These are phyloP conservation scores for Nyctalus aviator DNA, from an alignment of 2,797 vertebrate genomes.

Conservation along the genomic window DNA sequence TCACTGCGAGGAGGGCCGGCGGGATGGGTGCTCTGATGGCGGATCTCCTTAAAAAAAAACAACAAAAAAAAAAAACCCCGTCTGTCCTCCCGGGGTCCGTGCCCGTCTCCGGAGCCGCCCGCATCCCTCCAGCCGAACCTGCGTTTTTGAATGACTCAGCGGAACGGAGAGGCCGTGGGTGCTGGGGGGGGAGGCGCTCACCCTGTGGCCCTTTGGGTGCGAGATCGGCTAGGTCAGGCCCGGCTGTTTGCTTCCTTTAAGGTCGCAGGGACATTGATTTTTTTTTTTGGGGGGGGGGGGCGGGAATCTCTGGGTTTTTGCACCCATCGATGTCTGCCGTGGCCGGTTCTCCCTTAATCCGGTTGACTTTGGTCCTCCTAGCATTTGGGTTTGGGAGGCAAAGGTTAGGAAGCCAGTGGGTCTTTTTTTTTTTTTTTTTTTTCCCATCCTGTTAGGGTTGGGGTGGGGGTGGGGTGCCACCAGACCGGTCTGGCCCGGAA, in stretches of 20 bases:
- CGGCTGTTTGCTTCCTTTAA: background rate
- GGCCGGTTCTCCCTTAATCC: background rate
- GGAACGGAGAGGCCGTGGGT: background rate
- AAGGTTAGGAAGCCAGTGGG: background rate
- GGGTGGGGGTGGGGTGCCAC: background rate
- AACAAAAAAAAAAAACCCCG: no score
- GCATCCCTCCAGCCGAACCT: background rate
- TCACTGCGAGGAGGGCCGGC: accelerated
- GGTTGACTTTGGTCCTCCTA: background rate
- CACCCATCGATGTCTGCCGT: background rate
- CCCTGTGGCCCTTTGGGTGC: background rate
- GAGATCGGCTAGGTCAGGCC: background rate
- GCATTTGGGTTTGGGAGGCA: background rate
- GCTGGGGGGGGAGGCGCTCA: background rate
- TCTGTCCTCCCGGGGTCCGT: accelerated
- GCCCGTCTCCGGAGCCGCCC: background rate
- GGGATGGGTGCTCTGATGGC: background rate
- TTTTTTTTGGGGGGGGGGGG: background rate
- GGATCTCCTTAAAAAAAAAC: background rate
- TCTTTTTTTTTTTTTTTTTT: background rate
- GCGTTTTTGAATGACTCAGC: constrained; percentile 76
- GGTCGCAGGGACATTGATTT: background rate
- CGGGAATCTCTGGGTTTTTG: no score
- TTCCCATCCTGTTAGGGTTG: background rate
- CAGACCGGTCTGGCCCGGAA: background rate